A percentile compares a stretch with the other conserved stretches of the same genome.
Evolutionary conservation across 1,140 invertebrate genomes (phyloP).

Genomic region (Cotesia glomerata): DNA sequence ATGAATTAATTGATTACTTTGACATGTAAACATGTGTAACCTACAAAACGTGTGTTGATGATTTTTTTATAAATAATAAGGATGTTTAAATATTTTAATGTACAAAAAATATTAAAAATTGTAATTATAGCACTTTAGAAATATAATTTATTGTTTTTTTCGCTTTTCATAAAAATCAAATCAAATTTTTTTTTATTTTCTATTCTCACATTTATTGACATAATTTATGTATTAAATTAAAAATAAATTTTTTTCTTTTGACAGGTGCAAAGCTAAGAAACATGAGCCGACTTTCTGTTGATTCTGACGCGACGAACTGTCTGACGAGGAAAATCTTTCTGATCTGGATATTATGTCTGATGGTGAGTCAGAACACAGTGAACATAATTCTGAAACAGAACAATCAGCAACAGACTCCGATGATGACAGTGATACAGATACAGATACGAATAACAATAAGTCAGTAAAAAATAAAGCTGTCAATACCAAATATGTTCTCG

Average conservation of each 20-base stretch:
- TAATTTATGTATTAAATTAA: background rate
- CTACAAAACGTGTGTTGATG: background rate
- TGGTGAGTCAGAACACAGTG: background rate
- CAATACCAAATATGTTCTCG: too few species aligned
- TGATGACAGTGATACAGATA: background rate
- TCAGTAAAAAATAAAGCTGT: background rate
- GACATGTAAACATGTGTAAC: background rate
- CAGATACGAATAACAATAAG: background rate
- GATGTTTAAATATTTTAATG: background rate
- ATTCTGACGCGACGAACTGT: background rate
- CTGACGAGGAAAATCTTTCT: background rate
- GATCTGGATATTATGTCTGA: background rate
- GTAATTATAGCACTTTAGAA: background rate
- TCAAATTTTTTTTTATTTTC: background rate
- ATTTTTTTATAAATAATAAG: background rate
- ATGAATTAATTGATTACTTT: background rate
- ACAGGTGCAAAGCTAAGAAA: background rate
- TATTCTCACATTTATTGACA: background rate
- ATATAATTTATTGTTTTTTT: background rate
- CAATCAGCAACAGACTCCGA: background rate
- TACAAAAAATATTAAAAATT: background rate
- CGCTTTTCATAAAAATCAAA: background rate
- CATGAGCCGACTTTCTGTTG: slow-evolving; percentile 28
- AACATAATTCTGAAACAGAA: background rate
- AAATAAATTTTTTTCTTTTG: background rate